Evolutionary conservation across 2,113 vertebrate genomes (phyloP).

Genomic region (Leptocoma aspasia): DNA sequence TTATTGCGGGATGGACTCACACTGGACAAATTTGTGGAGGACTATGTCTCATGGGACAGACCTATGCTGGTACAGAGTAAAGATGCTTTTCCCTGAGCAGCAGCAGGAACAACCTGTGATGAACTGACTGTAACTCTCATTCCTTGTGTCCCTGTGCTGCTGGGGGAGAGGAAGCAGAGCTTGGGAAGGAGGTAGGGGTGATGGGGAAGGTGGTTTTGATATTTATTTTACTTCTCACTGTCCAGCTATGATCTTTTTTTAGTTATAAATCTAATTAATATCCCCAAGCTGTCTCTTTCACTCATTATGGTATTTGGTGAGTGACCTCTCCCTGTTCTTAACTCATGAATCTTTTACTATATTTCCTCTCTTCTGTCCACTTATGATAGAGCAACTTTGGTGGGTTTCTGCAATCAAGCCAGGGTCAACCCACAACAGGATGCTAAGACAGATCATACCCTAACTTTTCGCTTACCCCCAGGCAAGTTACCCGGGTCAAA

Average conservation of each 20-base stretch:
- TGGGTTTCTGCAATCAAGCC: not conserved
- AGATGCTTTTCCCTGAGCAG: accelerated
- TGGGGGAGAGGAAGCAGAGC: not conserved
- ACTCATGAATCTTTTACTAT: not conserved
- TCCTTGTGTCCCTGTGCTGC: not conserved
- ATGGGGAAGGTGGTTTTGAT: not conserved
- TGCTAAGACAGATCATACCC: not conserved
- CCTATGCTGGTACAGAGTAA: no score
- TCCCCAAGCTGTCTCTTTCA: not conserved
- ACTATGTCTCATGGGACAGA: not conserved
- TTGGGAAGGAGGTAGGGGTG: not conserved
- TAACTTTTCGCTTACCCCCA: not conserved
- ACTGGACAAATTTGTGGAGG: not conserved
- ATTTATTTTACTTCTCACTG: not conserved
- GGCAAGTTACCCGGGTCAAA: not conserved
- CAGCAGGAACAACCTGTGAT: not conserved
- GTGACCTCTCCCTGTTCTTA: not conserved
- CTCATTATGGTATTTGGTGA: not conserved
- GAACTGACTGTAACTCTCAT: not conserved
- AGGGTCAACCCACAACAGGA: not conserved
- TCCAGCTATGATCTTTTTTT: not conserved
- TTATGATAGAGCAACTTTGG: not conserved
- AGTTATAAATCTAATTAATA: not conserved
- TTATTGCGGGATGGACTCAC: not conserved
- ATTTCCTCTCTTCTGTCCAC: not conserved